Conservation (phyloP, 92 coral and sea anemone genomes). For the Phenganax subtilis region DNA sequence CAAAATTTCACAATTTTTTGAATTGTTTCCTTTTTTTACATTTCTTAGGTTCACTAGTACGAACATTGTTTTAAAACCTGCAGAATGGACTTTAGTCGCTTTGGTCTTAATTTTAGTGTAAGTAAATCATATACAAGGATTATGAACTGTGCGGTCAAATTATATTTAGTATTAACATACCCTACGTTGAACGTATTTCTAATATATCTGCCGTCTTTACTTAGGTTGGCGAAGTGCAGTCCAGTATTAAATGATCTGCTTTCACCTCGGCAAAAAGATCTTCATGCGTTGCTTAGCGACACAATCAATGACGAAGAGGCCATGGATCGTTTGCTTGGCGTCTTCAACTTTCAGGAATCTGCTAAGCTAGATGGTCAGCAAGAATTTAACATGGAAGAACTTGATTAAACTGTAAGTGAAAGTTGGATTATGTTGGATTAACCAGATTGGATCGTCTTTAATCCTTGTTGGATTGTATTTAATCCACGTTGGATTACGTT, state of each 20-base stretch:
- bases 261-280: constrained; percentile 20
- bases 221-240: not conserved
- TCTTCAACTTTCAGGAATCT: not conserved
- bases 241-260: constrained; percentile 7
- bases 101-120: constrained; percentile 13
- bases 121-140: not conserved
- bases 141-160: not conserved
- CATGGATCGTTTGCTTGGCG: constrained; percentile 6
- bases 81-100: constrained; percentile 19
- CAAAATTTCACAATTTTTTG: too few relatives aligned
- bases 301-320: constrained; percentile 16
- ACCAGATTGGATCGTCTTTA: not conserved
- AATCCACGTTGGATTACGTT: not conserved
- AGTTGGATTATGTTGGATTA: not conserved
- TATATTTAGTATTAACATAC: too few relatives aligned
- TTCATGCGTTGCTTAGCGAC: constrained; percentile 16
- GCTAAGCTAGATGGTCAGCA: constrained; percentile 2
- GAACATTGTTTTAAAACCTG: constrained; percentile 27
- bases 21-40: not conserved
- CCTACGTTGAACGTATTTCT: not conserved
- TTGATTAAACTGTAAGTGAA: constrained; percentile 13
- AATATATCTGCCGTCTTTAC: not conserved
- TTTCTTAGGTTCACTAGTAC: not conserved
- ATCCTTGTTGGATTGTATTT: not conserved
- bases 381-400: constrained; percentile 27